phyloP scores from a whole-genome alignment of 2,888 invertebrate genomes.

The Cryptophagus acutangulus region DNA sequence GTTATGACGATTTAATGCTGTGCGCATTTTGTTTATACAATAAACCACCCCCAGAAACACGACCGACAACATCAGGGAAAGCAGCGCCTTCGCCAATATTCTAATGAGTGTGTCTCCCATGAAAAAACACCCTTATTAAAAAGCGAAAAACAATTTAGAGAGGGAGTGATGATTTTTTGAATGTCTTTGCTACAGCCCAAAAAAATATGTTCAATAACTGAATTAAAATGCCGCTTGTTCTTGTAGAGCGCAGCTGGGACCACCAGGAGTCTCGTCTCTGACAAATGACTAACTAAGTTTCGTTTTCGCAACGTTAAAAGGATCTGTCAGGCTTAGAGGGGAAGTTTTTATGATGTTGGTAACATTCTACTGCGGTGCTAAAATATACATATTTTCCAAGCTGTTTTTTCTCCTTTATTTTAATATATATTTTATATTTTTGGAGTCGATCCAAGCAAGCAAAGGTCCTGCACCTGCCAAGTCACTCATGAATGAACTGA shows the following conservation, averaged over 20 bases:
- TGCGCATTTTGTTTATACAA: too few relatives aligned
- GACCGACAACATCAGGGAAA: too few relatives aligned
- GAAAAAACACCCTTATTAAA: too few relatives aligned
- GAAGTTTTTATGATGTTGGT: slow-evolving; percentile 30
- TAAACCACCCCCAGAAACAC: too few relatives aligned
- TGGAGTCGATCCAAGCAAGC: too few relatives aligned
- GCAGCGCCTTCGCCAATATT: too few relatives aligned
- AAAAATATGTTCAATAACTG: slow-evolving; percentile 50
- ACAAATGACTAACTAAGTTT: slow-evolving; percentile 49
- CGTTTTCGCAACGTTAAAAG: slow-evolving; percentile 38
- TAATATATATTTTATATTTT: too few relatives aligned
- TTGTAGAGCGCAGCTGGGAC: slow-evolving; percentile 39
- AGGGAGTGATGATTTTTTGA: slow-evolving; percentile 49
- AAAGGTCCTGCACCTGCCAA: too few relatives aligned
- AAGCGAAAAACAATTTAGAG: too few relatives aligned
- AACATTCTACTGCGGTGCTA: slow-evolving; percentile 19
- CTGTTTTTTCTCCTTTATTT: slow-evolving; percentile 9
- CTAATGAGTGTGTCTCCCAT: too few relatives aligned
- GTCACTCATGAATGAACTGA: too few relatives aligned
- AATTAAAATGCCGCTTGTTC: slow-evolving; percentile 46
- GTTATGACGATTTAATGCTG: slow-evolving; percentile 32
- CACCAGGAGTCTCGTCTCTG: too few relatives aligned
- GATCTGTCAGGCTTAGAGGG: slow-evolving; percentile 37
- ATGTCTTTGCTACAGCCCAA: slow-evolving; percentile 42
- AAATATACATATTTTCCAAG: slow-evolving; percentile 11